Base-by-base conservation (phyloP, 1,140 invertebrate species). In the Penaeus vannamei region DNA sequence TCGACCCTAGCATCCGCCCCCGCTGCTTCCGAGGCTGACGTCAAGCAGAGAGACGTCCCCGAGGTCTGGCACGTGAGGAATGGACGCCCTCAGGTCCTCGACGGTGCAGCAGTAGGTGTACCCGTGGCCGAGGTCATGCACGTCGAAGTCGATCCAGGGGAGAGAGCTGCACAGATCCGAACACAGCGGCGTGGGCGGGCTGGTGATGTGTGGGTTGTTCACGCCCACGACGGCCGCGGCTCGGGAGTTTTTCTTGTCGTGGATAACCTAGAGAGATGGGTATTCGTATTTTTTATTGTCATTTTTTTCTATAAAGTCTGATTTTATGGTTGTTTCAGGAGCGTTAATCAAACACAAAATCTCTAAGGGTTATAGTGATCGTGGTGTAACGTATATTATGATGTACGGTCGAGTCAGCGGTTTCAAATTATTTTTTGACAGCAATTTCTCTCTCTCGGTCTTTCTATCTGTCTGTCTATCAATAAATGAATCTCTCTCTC, bases 81-180 rank as follows among this genome's bases (percentile, higher is more conserved):
- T 83, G 20, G 88, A 66, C 22, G 72, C n/a, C 10, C 87, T 66
- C 29, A 89, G 76, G 36, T 87, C 88, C 4, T 87, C 62, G 26
- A 91, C 87, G 53, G 84, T 42, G 62, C 90, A 91, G 66, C 90
- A 91, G 83, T 91, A 91, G 32, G 89, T 91, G 69, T 29, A 91
- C 42, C 90, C 90, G 59, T 86, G 64, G 53, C 23, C 89, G 64
- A 91, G 61, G 77, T 87, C 82, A 26, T 23, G 32, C 29, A 86
- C 64, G 64, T 91, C 84, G 42, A 87, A 91, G 62, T 89, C 69
- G 22, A 88, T 85, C 90, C 90, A 91, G 5, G 42, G 4, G 59
- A 91, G 60, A 32, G 69, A 32, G 19, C 36, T n/a, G 69, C 90
- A 91, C 20, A 88, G 79, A 83, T 91, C 86, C 12, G 22, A 14